Base-by-base conservation (phyloP, 1,140 invertebrate species). In the Chionoecetes opilio region DNA sequence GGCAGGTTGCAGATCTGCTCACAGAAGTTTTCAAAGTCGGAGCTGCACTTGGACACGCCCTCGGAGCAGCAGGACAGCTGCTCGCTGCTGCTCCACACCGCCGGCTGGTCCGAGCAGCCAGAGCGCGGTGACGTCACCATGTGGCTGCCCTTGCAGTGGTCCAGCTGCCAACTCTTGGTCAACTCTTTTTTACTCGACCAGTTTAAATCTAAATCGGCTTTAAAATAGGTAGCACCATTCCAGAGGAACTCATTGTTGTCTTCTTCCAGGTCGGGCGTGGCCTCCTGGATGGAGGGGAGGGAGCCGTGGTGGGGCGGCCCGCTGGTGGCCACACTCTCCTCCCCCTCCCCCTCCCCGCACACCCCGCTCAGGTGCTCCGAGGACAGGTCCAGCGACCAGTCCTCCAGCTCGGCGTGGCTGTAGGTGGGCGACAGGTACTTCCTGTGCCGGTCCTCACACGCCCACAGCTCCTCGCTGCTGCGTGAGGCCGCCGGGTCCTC, bases 341-440 rank as follows among this genome's bases (percentile, higher is more conserved):
- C 92, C 31, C 95, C 91, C 29, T 94, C 94, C 9, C 93, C 85
- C 29, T 95, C 91, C 41, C 94, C 94, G 41, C 91, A 75, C 17
- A 75, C 84, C 75, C 89, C 94, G 63, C 90, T 96, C 32, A 96
- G 97, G 97, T 98, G 98, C 96, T 98, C 98, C 94, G 97, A 98
- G 3, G 98, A 98, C 75, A 98, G 96, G 75, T 98, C 98, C 96
- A 98, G 97, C 96, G 98, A 98, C 98, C 98, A 98, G 96, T 98
- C 98, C 97, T 98, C 98, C 91, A 98, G 97, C 97, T 98, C 98
- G 6, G 98, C 98, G 96, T 98, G 97, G 96, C 98, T 98, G 96
- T 98, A 98, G 96, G 98, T 98, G 96, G 98, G 97, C 96, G 98
- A 98, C 53, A 98, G 97, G 88, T 98, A 96, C 96, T 98, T 98